Evolutionary conservation across 2,113 vertebrate species (phyloP).

Genomic region (Puma concolor): DNA sequence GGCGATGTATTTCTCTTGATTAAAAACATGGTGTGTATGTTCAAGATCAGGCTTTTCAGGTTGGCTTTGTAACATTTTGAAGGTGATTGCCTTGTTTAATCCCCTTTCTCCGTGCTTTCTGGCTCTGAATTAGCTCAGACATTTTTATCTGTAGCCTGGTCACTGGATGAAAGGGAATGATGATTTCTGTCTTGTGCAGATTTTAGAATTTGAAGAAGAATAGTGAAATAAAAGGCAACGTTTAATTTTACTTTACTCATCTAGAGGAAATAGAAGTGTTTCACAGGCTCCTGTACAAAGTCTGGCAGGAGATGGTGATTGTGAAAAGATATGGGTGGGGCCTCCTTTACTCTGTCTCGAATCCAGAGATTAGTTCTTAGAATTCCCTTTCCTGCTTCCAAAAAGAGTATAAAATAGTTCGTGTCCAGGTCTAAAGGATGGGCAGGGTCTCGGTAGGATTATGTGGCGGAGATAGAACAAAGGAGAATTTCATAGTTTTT

Average conservation of each 20-base stretch:
- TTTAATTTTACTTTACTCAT: conserved; percentile 42
- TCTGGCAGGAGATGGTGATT: conserved; percentile 10
- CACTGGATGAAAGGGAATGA: conserved; percentile 53
- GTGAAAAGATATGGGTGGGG: conserved; percentile 9
- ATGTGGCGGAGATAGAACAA: not conserved
- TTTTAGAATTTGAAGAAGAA: conserved; percentile 50
- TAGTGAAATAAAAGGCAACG: conserved; percentile 48
- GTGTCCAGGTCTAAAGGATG: not conserved
- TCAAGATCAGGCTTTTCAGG: conserved; percentile 27
- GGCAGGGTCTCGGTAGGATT: not conserved
- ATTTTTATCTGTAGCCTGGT: conserved; percentile 64
- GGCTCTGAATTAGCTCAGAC: conserved; percentile 48
- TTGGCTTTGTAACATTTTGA: conserved; percentile 66
- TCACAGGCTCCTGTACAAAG: not conserved
- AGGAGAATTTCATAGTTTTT: not conserved
- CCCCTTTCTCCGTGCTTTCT: conserved; percentile 47
- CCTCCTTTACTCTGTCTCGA: conserved; percentile 36
- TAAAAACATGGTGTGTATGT: not conserved
- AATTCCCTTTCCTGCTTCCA: conserved; percentile 23
- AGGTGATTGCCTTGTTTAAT: conserved; percentile 59
- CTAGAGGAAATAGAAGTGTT: conserved; percentile 48
- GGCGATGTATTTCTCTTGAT: not conserved
- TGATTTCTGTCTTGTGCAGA: conserved; percentile 34
- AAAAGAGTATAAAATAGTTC: conserved; percentile 20
- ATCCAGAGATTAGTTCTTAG: conserved; percentile 31